Percentiles rank a stretch among this genome's conserved stretches.
Conservation (phyloP, 2,888 invertebrate genomes). For the Cacoxenus indagator region DNA sequence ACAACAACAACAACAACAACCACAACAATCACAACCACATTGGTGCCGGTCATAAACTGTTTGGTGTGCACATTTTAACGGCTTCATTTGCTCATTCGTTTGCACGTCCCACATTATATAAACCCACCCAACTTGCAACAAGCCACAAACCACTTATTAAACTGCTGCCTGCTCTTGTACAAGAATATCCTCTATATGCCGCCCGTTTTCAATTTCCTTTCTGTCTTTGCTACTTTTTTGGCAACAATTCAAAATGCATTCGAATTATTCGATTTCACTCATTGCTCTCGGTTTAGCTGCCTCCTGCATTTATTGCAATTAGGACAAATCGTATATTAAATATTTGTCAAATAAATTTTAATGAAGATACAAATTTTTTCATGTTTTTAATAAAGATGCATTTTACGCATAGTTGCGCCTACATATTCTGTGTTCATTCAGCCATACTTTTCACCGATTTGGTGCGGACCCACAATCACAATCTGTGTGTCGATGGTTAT, state of each 20-base stretch:
- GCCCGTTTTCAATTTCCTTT: slow-evolving; percentile 7
- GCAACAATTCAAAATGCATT: background rate
- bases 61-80: slow-evolving; percentile 14
- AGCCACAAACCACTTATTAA: background rate
- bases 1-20: background rate
- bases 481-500: background rate
- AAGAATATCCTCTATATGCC: background rate
- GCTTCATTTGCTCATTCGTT: slow-evolving; percentile 1
- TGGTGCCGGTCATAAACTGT: background rate
- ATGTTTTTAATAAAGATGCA: background rate
- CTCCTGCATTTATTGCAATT: background rate
- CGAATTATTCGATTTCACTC: background rate
- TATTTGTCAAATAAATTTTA: slow-evolving; percentile 6
- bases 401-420: background rate
- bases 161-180: background rate
- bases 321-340: slow-evolving; percentile 19
- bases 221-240: background rate
- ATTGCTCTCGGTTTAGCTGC: background rate
- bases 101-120: background rate
- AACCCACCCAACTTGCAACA: background rate
- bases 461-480: too few species aligned
- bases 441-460: too few species aligned
- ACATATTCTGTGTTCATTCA: background rate
- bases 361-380: slow-evolving; percentile 4
- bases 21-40: background rate